Percentiles rank a stretch among this genome's conserved stretches.
Conservation (phyloP, 2,113 vertebrate species). For the Struthio camelus region DNA sequence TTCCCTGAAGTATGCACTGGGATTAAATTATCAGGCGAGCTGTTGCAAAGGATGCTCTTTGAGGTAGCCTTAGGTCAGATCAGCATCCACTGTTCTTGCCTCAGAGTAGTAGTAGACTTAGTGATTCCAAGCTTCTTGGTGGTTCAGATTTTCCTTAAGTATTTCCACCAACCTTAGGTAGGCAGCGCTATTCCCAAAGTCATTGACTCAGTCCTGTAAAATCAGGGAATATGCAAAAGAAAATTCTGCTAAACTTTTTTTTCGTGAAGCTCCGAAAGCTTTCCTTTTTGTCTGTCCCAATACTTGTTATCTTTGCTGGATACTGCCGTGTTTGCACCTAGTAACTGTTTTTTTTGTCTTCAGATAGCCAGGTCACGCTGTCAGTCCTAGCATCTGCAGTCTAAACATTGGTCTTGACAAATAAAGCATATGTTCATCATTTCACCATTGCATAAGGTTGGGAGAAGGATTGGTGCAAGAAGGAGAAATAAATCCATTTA, state of each 20-base stretch:
- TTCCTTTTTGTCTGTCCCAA: not conserved
- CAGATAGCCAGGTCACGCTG: not conserved
- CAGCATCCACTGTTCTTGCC: not conserved
- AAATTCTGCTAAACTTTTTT: not conserved
- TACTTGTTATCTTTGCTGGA: not conserved
- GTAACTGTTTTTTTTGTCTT: not conserved
- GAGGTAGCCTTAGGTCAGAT: not conserved
- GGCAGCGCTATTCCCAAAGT: not conserved
- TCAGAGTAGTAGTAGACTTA: not conserved
- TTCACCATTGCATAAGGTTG: not conserved
- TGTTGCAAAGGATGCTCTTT: not conserved
- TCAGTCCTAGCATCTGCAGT: not conserved
- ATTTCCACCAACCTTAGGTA: not conserved
- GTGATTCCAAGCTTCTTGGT: not conserved
- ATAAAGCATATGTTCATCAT: not conserved
- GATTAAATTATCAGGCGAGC: slow-evolving; percentile 33
- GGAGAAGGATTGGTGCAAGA: not conserved
- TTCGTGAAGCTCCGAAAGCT: not conserved
- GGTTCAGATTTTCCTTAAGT: not conserved
- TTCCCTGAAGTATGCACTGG: not conserved
- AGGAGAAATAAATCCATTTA: not conserved
- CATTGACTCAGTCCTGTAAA: not conserved
- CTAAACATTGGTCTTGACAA: not conserved
- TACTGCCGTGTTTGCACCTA: not conserved
- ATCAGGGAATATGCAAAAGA: not conserved